phyloP scores from a whole-genome alignment of 1,140 invertebrate genomes.

The Drosophila eugracilis region DNA sequence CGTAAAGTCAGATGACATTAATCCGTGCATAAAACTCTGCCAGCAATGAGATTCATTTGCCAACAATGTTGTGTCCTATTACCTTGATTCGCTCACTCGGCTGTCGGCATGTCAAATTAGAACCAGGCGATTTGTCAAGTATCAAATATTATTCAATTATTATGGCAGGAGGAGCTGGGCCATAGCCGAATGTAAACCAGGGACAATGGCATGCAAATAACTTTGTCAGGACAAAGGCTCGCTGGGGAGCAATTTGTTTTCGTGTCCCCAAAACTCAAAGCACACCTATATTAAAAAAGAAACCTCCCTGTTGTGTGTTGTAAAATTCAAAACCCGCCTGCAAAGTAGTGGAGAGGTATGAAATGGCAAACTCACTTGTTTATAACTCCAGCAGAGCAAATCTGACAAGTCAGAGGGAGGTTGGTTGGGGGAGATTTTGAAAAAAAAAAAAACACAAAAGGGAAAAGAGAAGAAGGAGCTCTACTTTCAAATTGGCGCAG shows the following conservation, averaged over 20 bases:
- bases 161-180: slow-evolving; percentile 41
- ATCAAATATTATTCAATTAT: slow-evolving; percentile 84
- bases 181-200: slow-evolving; percentile 3
- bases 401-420: slow-evolving; percentile 54
- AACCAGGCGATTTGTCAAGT: slow-evolving; percentile 74
- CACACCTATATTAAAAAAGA: slow-evolving; percentile 59
- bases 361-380: slow-evolving; percentile 74
- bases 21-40: slow-evolving; percentile 60
- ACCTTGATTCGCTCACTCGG: slow-evolving; percentile 34
- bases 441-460: slow-evolving; percentile 1
- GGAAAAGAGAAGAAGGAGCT: background rate
- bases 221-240: slow-evolving; percentile 65
- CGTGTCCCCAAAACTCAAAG: slow-evolving; percentile 34
- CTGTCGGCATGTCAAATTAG: slow-evolving; percentile 81
- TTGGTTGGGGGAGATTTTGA: too few species aligned
- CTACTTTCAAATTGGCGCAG: slow-evolving; percentile 68
- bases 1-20: slow-evolving; percentile 75
- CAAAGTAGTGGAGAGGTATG: slow-evolving; percentile 61
- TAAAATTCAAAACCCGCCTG: slow-evolving; percentile 63
- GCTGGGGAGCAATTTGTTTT: slow-evolving; percentile 78
- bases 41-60: slow-evolving; percentile 36
- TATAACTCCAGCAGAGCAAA: slow-evolving; percentile 71
- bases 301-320: slow-evolving; percentile 53
- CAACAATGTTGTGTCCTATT: slow-evolving; percentile 45
- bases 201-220: slow-evolving; percentile 71